These are phyloP conservation scores for Caenorhabditis remanei DNA, from an alignment of 1,140 invertebrate species.

Conservation along the genomic window DNA sequence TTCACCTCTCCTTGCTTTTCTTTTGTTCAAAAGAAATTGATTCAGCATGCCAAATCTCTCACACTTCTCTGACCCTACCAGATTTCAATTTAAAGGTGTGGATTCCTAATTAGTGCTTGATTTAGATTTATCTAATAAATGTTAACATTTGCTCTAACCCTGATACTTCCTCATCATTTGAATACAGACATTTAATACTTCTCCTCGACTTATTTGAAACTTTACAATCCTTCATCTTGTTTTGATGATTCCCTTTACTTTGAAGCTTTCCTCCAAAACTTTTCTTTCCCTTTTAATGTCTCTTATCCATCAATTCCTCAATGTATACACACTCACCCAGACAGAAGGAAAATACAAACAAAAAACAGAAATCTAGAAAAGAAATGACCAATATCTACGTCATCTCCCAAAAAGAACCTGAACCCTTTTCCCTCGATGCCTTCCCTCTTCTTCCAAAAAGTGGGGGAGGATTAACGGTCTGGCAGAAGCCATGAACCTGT, in stretches of 20 bases:
- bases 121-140: too few species aligned
- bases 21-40: too few species aligned
- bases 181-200: too few species aligned
- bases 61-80: too few species aligned
- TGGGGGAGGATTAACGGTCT: constrained; percentile 33
- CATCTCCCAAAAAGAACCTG: constrained; percentile 38
- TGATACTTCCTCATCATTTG: too few species aligned
- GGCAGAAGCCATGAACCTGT: constrained; percentile 50
- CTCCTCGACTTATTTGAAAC: neutral
- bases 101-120: too few species aligned
- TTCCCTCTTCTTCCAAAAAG: constrained; percentile 25
- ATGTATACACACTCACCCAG: neutral
- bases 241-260: neutral
- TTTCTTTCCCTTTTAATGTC: neutral
- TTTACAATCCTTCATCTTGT: neutral
- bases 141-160: too few species aligned
- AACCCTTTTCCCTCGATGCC: neutral
- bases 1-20: too few species aligned
- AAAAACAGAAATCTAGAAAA: constrained; percentile 26
- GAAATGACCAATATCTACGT: constrained; percentile 15
- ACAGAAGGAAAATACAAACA: too few species aligned
- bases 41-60: too few species aligned
- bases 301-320: neutral
- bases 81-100: too few species aligned
- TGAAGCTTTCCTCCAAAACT: neutral